These are phyloP conservation scores for Microplitis mediator DNA, from an alignment of 1,140 invertebrate genomes.

Conservation along the genomic window DNA sequence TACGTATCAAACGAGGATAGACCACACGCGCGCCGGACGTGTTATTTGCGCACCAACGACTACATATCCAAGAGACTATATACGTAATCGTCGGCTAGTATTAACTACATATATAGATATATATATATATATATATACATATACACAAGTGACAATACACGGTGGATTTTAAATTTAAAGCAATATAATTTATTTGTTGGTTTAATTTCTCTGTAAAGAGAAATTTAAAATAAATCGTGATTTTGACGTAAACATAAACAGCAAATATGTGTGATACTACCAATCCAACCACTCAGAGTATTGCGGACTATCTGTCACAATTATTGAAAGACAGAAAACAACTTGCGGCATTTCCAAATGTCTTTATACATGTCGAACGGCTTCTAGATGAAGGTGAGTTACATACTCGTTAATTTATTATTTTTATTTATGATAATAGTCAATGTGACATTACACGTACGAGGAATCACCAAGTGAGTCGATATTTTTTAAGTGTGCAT, in stretches of 20 bases:
- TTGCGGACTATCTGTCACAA: conserved; percentile 99
- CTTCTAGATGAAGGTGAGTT: conserved; percentile 97
- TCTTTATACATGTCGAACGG: conserved; percentile 98
- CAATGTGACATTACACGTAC: too few relatives aligned
- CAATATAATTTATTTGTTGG: background rate
- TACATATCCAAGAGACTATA: conserved; percentile 12
- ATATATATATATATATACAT: background rate
- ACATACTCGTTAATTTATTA: background rate
- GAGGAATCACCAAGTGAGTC: too few relatives aligned
- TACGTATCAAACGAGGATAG: conserved; percentile 6
- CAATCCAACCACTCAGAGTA: conserved; percentile 87
- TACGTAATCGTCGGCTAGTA: background rate
- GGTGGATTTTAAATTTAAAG: background rate
- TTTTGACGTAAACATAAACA: background rate
- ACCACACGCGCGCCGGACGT: conserved; percentile 19
- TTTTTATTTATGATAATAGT: background rate
- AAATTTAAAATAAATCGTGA: background rate
- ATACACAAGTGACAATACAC: conserved; percentile 4
- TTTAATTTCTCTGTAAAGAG: background rate
- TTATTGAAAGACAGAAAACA: conserved; percentile 99
- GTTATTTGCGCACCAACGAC: conserved; percentile 19
- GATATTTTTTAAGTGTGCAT: too few relatives aligned
- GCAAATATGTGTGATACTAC: conserved; percentile 72
- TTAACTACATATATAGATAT: too few relatives aligned
- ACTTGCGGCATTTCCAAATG: conserved; percentile 98